Percentiles rank a stretch among this genome's conserved stretches.
Evolutionary conservation across 2,797 vertebrate genomes (phyloP).

Genomic region (Malurus splendens): DNA sequence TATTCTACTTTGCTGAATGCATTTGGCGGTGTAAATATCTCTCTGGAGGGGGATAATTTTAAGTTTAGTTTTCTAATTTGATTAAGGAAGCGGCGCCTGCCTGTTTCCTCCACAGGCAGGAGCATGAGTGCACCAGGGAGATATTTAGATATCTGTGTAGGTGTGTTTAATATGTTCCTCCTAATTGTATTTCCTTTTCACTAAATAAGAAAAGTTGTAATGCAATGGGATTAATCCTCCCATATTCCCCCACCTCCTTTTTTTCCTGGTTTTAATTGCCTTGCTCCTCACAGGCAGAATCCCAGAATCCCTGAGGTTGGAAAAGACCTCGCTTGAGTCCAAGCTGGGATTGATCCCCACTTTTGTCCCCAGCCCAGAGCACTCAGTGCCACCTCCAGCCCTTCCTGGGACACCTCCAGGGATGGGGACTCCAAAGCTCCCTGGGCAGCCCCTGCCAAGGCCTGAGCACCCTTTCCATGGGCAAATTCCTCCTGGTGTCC

Average conservation of each 20-base stretch:
- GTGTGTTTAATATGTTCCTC: conserved; percentile 69
- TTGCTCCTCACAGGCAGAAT: conserved; percentile 28
- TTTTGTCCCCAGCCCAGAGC: not conserved
- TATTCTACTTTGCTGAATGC: conserved; percentile 35
- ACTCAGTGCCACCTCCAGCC: not conserved
- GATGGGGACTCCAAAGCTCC: not conserved
- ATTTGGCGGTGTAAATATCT: conserved; percentile 58
- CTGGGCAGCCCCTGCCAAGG: not conserved
- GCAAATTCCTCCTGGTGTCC: not conserved
- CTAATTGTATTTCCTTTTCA: conserved; percentile 70
- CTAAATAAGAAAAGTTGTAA: conserved; percentile 58
- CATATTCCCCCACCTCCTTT: not conserved
- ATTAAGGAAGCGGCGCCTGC: conserved; percentile 53
- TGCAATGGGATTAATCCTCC: conserved; percentile 46
- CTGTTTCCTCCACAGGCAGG: not conserved
- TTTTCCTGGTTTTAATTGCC: conserved; percentile 59
- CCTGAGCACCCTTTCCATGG: not conserved
- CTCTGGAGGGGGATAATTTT: conserved; percentile 60
- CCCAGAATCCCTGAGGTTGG: not conserved
- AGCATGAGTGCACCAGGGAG: conserved; percentile 33
- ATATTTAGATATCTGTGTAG: conserved; percentile 56
- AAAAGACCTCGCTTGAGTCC: fast-evolving
- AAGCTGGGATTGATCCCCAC: fast-evolving
- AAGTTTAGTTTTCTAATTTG: conserved; percentile 67
- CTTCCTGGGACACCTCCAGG: not conserved